Evolutionary conservation across 2,888 invertebrate genomes (phyloP).

Genomic region (Cistogaster globosa): DNA sequence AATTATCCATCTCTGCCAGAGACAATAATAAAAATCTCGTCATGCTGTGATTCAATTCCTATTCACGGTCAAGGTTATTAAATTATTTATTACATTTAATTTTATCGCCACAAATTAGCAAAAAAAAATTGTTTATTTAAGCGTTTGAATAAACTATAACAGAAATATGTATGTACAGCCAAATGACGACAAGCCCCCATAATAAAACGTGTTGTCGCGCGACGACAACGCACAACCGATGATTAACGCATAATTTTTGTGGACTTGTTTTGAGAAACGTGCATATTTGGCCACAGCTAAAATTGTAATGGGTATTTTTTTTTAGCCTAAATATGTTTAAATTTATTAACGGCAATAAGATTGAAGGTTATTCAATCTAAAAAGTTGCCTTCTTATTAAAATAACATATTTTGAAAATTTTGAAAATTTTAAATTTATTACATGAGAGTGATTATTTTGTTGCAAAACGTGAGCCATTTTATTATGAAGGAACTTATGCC

Average conservation of each 20-base stretch:
- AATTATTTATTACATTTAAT: constrained; percentile 47
- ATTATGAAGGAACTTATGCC: no score
- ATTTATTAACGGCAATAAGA: constrained; percentile 58
- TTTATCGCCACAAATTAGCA: constrained; percentile 28
- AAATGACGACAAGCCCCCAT: constrained; percentile 62
- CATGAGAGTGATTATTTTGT: no score
- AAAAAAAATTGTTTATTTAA: no score
- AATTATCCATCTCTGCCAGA: constrained; percentile 17
- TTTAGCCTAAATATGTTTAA: constrained; percentile 37
- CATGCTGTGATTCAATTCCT: constrained; percentile 13
- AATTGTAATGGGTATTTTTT: background rate
- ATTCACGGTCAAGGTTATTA: constrained; percentile 66
- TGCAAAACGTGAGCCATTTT: no score
- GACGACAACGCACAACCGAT: constrained; percentile 57
- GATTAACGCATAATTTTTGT: constrained; percentile 63
- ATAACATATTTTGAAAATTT: background rate
- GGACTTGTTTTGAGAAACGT: background rate
- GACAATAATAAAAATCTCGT: constrained; percentile 4
- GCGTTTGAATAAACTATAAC: constrained; percentile 5
- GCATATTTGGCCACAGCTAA: constrained; percentile 15
- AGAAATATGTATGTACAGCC: background rate
- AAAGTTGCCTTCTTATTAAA: constrained; percentile 26
- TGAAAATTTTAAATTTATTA: no score
- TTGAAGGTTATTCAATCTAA: constrained; percentile 19
- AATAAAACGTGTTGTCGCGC: constrained; percentile 49